Base-by-base conservation (phyloP, 1,140 invertebrate genomes). In the Ylistrum balloti region DNA sequence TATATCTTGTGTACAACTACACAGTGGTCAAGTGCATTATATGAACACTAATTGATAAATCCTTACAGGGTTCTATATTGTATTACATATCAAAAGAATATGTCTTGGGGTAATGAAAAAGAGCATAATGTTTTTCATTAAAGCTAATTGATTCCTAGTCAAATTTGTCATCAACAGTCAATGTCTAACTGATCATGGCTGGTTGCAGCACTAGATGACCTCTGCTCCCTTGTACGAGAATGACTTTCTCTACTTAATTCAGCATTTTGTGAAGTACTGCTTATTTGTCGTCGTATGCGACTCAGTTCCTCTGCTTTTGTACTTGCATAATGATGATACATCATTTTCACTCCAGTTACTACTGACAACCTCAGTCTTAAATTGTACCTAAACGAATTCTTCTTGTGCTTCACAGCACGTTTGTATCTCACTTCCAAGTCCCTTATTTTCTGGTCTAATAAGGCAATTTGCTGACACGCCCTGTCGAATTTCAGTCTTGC, bases 241-340 rank as follows among this genome's bases (percentile, higher is more conserved):
- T 74, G 56, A 74, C 56, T 74, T 74, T 74, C 56, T 17, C 56
- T 74, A n/a, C 56, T 74, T 74, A 74, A 74, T 74, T 74, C 56
- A 28, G 56, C 5, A n/a, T 28, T 74, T n/a, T 74, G 56, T 74
- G 56, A 48, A 48, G 85, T 74, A 48, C 86, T 86, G 48, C 86
- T 86, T 20, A 91, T 91, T 74, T 91, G 91, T 33, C 91, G 45
- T 34, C 91, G 90, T 20, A 92, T 92, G 33, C 88, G 88, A 20
- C 88, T 90, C 15, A 95, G 88, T 90, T 95, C 95, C 33, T 95
- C 95, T 0, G 95, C 95, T 92, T 95, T 95, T 10, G 94, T 95
- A 93, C 95, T 95, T 22, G 94, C 94, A 90, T 95, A 95, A 91
- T 95, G 95, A 91, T 95, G 95, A 90, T 95, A 95, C 95, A 95